Base-by-base conservation (phyloP, 2,888 invertebrate species). In the Tenthredo mesomela region DNA sequence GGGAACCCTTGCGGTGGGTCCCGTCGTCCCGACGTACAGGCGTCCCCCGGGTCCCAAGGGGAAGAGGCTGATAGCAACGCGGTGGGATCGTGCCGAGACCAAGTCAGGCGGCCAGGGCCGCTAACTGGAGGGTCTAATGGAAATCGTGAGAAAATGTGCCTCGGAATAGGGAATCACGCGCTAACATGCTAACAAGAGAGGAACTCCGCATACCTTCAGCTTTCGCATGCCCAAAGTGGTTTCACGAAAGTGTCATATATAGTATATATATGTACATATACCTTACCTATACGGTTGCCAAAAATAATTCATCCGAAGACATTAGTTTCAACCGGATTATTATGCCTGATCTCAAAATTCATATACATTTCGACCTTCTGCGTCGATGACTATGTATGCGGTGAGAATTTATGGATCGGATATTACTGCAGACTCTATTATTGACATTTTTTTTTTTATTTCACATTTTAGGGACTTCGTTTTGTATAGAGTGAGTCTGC, bases 1-100 rank as follows among this genome's bases (percentile, higher is more conserved):
- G 90, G 87, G 89, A 89, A 87, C 88, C 88, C 87, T 87, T 88
- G 87, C 87, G 88, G 87, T 83, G 78, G 82, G 82, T 77, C 54
- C 54, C 77, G 33, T 50, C 54, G 77, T 61, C 40, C 61, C 61
- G 40, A 33, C 40, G 61, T 82, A 33, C 70, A 33, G n/a, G 54
- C 82, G 67, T 88, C 86, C 86, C 88, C 71, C 75, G 87, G 85
- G 87, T 82, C 86, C 82, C 85, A 25, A 65, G 82, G 82, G 85
- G 47, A 71, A 85, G 77, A 86, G 86, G 83, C 85, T 80, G 65
- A 84, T 84, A 47, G 86, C 21, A 78, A 67, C 85, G 84, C 80
- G 84, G 61, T 73, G 61, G 84, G 84, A 73, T 85, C 82, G 85
- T 84, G 83, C 61, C 50, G 37, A 29, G 61, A 47, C 25, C 40